Conservation (phyloP, 1,140 invertebrate species). For the Doryteuthis pealeii region DNA sequence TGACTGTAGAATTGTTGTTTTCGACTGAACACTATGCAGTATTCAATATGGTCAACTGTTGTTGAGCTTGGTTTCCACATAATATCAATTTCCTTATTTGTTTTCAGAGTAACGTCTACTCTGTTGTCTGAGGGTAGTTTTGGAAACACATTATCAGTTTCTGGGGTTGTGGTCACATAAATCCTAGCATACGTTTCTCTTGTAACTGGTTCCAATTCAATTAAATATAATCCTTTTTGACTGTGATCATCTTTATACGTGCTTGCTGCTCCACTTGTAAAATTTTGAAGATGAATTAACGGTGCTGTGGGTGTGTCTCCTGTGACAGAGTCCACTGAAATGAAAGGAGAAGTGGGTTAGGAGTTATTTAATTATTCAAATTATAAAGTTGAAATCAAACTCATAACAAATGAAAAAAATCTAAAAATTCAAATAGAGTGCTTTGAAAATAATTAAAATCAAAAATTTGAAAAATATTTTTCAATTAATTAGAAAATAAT, state of each 20-base stretch:
- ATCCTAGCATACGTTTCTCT: slow-evolving; percentile 34
- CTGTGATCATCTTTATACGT: slow-evolving; percentile 30
- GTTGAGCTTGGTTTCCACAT: slow-evolving; percentile 38
- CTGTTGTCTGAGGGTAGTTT: slow-evolving; percentile 32
- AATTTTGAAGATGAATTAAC: slow-evolving; percentile 21
- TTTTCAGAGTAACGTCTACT: slow-evolving; percentile 31
- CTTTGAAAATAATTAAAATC: too few relatives aligned
- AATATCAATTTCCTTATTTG: slow-evolving; percentile 27
- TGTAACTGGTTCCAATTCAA: slow-evolving; percentile 33
- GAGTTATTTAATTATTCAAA: too few relatives aligned
- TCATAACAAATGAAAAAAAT: too few relatives aligned
- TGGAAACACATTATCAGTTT: slow-evolving; percentile 30
- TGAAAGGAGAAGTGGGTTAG: slow-evolving; percentile 9
- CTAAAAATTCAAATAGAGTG: too few relatives aligned
- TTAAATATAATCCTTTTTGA: slow-evolving; percentile 34
- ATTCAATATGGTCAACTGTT: slow-evolving; percentile 32
- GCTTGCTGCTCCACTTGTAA: slow-evolving; percentile 26
- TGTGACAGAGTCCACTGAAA: slow-evolving; percentile 12
- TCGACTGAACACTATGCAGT: slow-evolving; percentile 47
- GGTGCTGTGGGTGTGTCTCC: slow-evolving; percentile 5
- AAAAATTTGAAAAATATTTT: too few relatives aligned
- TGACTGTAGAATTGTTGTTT: slow-evolving; percentile 41
- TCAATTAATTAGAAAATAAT: too few relatives aligned
- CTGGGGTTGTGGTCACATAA: slow-evolving; percentile 30
- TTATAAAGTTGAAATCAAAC: too few relatives aligned